Base-by-base conservation (phyloP, 1,140 invertebrate genomes). In the Calliopsis andreniformis region DNA sequence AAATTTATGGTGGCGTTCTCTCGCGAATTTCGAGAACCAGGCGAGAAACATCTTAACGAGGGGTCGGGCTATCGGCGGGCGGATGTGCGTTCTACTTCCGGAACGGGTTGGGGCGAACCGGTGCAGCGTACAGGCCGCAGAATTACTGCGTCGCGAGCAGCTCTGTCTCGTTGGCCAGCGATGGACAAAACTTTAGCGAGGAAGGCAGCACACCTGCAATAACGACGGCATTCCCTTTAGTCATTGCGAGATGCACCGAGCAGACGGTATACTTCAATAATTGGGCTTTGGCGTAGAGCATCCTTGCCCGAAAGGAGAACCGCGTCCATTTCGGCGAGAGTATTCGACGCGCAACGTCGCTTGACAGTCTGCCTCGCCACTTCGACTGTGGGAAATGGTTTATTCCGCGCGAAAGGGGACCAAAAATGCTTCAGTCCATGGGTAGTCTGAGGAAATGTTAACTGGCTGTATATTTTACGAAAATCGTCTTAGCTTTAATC, bases 1-100 rank as follows among this genome's bases (percentile, higher is more conserved):
- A 86, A 88, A 87, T 89, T 89, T 88, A 84, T 83, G 78, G 69
- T 72, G 45, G 30, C 71, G 76, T 53, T 58, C 68, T 78, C 51
- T 49, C 63, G 59, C 78, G 78, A 87, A 84, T 80, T 85, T 83
- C 72, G 73, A 77, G 80, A 76, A 78, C 70, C 45, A 42, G 58
- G 66, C 64, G 76, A 83, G 83, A 83, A 85, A 85, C 83, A 85
- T 88, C 83, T 87, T 89, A 87, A 88, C 85, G 87, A 87, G 84
- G 86, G 73, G 83, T 87, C 78, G 83, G 82, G 79, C 83, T 84
- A 88, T 88, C 83, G 86, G 80, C 79, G 80, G 84, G 25, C 87
- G 83, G 80, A 86, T 84, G 82, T 73, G 82, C 85, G 83, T 82
- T 82, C 62, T 70, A 78, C 79, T 85, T 82, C 82, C 82, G 84